These are phyloP conservation scores for Charadrius vociferus DNA, from an alignment of 2,113 vertebrate species.

Conservation along the genomic window DNA sequence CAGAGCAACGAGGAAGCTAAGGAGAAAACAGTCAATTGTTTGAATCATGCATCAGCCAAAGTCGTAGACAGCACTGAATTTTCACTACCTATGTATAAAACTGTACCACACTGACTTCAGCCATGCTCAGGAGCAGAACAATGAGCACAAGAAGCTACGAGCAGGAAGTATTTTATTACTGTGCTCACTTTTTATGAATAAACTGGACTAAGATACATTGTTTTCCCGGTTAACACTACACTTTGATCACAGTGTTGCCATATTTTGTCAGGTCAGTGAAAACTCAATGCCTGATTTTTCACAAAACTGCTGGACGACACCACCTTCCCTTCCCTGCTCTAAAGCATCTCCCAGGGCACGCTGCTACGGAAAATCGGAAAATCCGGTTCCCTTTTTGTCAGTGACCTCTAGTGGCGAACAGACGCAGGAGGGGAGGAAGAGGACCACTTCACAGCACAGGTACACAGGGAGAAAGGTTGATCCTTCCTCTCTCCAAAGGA, in stretches of 20 bases:
- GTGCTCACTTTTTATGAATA: not conserved
- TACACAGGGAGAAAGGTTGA: fast-evolving
- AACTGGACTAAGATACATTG: not conserved
- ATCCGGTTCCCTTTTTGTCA: not conserved
- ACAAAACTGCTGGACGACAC: fast-evolving
- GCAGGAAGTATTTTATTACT: not conserved
- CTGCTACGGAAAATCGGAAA: not conserved
- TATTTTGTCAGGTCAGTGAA: not conserved
- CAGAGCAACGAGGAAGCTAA: not conserved
- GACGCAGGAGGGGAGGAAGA: not conserved
- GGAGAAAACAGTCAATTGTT: not conserved
- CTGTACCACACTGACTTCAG: not conserved
- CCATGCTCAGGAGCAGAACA: not conserved
- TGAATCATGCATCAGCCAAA: not conserved
- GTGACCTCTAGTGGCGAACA: constrained; percentile 52
- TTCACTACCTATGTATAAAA: not conserved
- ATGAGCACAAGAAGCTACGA: fast-evolving
- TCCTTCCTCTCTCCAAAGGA: not conserved
- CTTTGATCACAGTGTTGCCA: fast-evolving
- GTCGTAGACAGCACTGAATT: not conserved
- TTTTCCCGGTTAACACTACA: not conserved
- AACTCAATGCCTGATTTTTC: not conserved
- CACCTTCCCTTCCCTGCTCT: not conserved
- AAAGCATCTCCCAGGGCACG: fast-evolving
- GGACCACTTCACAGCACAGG: not conserved